phyloP scores from a whole-genome alignment of 2,888 invertebrate species.

The Amphipyra berbera region DNA sequence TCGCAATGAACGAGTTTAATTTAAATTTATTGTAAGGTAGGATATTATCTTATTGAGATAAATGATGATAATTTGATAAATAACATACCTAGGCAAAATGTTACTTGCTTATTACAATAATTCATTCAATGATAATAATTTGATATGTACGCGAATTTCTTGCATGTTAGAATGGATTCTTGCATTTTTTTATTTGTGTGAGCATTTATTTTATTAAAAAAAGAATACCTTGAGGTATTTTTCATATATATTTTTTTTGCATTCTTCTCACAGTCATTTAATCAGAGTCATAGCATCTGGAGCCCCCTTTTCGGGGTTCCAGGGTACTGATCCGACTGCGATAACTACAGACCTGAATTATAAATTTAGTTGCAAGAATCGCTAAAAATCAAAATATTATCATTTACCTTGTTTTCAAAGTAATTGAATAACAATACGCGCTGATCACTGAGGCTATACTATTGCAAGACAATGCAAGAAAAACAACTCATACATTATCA shows the following conservation, averaged over 20 bases:
- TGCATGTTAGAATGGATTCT: slow-evolving; percentile 10
- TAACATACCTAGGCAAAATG: too few species aligned
- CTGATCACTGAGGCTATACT: slow-evolving; percentile 40
- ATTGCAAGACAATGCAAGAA: slow-evolving; percentile 33
- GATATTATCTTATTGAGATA: slow-evolving; percentile 10
- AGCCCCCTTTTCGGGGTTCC: too few species aligned
- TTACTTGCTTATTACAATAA: slow-evolving; percentile 1
- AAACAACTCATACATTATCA: slow-evolving; percentile 2
- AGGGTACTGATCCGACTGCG: too few species aligned
- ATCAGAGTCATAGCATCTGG: too few species aligned
- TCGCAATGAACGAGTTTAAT: slow-evolving; percentile 48
- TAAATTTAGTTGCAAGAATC: too few species aligned
- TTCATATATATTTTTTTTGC: background rate
- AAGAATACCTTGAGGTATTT: too few species aligned
- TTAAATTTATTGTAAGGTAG: slow-evolving; percentile 51
- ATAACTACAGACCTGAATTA: too few species aligned
- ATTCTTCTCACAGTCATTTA: too few species aligned
- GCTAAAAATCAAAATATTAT: slow-evolving; percentile 7
- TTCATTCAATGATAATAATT: slow-evolving; percentile 30
- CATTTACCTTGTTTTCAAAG: slow-evolving; percentile 22
- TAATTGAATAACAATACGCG: slow-evolving; percentile 29
- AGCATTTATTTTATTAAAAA: too few species aligned
- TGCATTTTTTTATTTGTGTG: background rate
- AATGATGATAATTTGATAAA: slow-evolving; percentile 32
- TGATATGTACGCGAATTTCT: slow-evolving; percentile 4